Evolutionary conservation across 2,888 invertebrate genomes (phyloP).

Genomic region (Peribatodes rhomboidaria): DNA sequence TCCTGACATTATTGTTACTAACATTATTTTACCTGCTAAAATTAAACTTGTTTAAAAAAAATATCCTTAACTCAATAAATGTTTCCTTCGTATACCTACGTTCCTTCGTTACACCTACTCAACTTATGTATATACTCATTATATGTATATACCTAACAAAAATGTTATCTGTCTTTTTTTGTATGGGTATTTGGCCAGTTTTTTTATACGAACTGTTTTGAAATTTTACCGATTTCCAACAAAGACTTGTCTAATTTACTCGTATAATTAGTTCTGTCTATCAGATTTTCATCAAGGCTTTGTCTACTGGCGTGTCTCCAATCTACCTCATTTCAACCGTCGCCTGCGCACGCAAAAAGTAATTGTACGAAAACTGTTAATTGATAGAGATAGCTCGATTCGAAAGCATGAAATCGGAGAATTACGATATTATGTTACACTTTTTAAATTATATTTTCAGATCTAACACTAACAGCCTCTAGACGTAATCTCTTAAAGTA

Average conservation of each 20-base stretch:
- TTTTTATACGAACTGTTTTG: background rate
- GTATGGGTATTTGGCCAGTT: background rate
- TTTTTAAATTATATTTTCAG: constrained; percentile 40
- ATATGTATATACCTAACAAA: background rate
- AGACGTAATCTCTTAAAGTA: constrained; percentile 21
- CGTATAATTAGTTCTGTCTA: constrained; percentile 23
- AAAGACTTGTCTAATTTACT: constrained; percentile 15
- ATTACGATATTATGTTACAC: constrained; percentile 51
- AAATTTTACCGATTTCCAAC: background rate
- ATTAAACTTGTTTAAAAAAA: background rate
- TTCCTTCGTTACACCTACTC: no score
- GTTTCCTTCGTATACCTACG: no score
- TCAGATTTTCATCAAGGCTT: constrained; percentile 43
- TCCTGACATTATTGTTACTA: background rate
- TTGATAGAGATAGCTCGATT: constrained; percentile 59
- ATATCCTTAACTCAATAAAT: no score
- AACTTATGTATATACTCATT: no score
- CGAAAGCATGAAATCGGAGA: constrained; percentile 66
- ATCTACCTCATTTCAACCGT: constrained; percentile 48
- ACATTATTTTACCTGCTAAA: background rate
- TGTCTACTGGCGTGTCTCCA: constrained; percentile 48
- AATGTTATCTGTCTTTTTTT: background rate
- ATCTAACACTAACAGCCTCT: constrained; percentile 23
- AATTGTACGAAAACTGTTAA: constrained; percentile 61
- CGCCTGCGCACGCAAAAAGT: constrained; percentile 66